Base-by-base conservation (phyloP, 1,140 invertebrate genomes). In the Drosophila chauvacae region DNA sequence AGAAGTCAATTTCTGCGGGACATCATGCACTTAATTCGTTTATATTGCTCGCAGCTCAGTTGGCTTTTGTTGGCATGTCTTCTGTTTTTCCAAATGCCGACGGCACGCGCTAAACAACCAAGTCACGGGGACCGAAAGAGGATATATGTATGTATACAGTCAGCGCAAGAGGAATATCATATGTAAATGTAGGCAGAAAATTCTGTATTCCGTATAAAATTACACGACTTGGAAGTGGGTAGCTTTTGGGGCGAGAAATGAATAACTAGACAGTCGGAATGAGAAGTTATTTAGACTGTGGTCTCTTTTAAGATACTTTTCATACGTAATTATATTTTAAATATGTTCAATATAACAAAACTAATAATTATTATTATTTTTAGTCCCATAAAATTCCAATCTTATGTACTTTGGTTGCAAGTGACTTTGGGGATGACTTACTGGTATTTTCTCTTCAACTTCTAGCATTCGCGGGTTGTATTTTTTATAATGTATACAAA, bases 161-260 rank as follows among this genome's bases (percentile, higher is more conserved):
- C 47, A 30, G 41, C 9, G 33, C 56, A 41, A 18, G 42, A 23
- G 28, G 42, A 57, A 77, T 39, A 56, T 59, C n/a, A 37, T 77
- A 77, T 77, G 74, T 47, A 69, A 77, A 69, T 77, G 63, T 77
- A 77, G 74, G 64, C 74, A 77, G 75, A 30, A 42, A 59, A 69
- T 61, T 69, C 30, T 51, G 68, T 72, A 70, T 70, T 68, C 63
- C 37, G 55, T 51, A 73, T 73, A 73, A 59, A 51, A 60, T 72
- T 48, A 60, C 37, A 20, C 66, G 33, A 13, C 58, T 11, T 53
- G 10, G 20, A 18, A 14, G 28, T n/a, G 14, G 53, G 55, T 39
- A 33, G 35, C 44, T 14, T 28, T 30, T 33, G 50, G 50, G 20
- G 13, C 48, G 44, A 44, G 65, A 70, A 41, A 47, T 65, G 63